Conservation (phyloP, 2,888 invertebrate species). For the Nowickia ferox region DNA sequence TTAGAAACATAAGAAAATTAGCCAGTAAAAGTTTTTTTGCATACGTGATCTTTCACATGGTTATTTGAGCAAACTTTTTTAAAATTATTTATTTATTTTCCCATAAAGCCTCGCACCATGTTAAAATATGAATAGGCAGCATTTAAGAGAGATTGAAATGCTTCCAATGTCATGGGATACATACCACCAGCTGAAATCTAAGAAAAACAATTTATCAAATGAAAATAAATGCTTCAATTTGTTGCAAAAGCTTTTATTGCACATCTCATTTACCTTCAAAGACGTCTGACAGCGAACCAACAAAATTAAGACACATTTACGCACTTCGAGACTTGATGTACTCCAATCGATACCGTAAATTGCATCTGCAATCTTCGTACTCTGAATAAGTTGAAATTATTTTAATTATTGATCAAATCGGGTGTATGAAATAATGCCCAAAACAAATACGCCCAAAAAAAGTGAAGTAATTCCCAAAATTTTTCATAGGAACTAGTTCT, state of each 20-base stretch:
- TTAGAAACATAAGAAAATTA: background rate
- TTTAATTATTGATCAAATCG: background rate
- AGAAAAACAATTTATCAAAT: constrained; percentile 25
- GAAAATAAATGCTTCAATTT: background rate
- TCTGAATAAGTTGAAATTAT: constrained; percentile 58
- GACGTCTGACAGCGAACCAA: constrained; percentile 73
- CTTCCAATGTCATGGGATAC: constrained; percentile 74
- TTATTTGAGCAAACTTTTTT: too few relatives aligned
- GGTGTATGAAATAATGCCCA: background rate
- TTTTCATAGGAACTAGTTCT: too few relatives aligned
- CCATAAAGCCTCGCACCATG: constrained; percentile 66
- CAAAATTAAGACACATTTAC: constrained; percentile 71
- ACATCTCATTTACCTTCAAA: constrained; percentile 61
- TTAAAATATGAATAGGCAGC: constrained; percentile 75
- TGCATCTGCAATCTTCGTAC: constrained; percentile 72
- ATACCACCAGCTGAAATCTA: constrained; percentile 74
- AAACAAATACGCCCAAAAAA: background rate
- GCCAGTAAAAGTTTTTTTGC: background rate
- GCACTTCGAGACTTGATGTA: constrained; percentile 56
- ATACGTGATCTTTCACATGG: background rate
- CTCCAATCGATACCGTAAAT: constrained; percentile 73
- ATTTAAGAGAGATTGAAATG: constrained; percentile 74
- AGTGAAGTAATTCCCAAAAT: background rate
- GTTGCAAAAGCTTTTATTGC: background rate
- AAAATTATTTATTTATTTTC: constrained; percentile 9